Conservation (phyloP, 2,888 invertebrate genomes). For the Trachelus troglodyta region DNA sequence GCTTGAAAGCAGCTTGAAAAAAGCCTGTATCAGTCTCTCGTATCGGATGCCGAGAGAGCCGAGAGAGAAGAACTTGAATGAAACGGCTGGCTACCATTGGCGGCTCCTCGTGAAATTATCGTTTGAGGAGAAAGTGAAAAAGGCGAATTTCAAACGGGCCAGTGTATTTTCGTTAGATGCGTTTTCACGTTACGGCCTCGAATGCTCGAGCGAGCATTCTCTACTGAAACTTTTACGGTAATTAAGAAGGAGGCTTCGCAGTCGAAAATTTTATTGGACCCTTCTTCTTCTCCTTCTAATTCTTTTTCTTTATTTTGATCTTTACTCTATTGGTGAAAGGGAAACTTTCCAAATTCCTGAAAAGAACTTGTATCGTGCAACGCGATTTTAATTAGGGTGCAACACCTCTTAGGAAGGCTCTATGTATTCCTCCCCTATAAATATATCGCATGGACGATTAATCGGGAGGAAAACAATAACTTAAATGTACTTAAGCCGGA, state of each 20-base stretch:
- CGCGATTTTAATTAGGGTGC: not conserved
- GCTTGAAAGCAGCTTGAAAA: slow-evolving; percentile 34
- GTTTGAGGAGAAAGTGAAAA: slow-evolving; percentile 30
- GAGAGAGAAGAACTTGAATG: slow-evolving; percentile 11
- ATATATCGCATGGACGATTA: slow-evolving; percentile 15
- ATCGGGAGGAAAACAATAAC: slow-evolving; percentile 37
- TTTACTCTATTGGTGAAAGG: not conserved
- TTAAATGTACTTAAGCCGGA: slow-evolving; percentile 34
- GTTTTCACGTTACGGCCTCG: not conserved
- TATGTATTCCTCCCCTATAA: not conserved
- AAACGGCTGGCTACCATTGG: slow-evolving; percentile 18
- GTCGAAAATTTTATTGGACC: not conserved
- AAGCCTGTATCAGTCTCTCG: slow-evolving; percentile 3
- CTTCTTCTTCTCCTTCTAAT: not conserved
- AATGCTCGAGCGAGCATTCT: not conserved
- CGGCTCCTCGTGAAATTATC: slow-evolving; percentile 36
- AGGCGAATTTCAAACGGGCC: slow-evolving; percentile 27
- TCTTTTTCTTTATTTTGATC: not conserved
- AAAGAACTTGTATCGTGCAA: not conserved
- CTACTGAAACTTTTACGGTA: not conserved
- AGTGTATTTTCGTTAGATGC: slow-evolving; percentile 10
- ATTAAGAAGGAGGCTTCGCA: not conserved
- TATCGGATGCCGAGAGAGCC: slow-evolving; percentile 25
- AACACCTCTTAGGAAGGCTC: not conserved
- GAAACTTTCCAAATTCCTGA: not conserved